phyloP scores from a whole-genome alignment of 1,140 invertebrate genomes.

The Elymnias hypermnestra region DNA sequence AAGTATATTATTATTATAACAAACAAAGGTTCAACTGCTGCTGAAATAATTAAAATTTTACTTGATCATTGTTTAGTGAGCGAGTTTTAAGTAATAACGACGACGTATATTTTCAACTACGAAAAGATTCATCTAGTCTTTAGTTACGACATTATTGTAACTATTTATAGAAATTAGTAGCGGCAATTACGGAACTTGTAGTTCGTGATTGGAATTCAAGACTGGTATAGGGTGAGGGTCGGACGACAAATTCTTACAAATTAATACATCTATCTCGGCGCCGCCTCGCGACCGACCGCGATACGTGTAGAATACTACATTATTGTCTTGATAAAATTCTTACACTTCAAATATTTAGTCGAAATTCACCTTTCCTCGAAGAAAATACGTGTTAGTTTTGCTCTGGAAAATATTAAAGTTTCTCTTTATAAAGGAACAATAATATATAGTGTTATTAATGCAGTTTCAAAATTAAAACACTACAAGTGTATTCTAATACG shows the following conservation, averaged over 20 bases:
- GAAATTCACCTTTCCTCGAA: conserved; percentile 22
- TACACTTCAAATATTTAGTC: conserved; percentile 30
- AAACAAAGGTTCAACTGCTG: too few species aligned
- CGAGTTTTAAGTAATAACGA: too few species aligned
- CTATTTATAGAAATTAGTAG: conserved; percentile 74
- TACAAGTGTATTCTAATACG: too few species aligned
- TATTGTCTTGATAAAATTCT: conserved; percentile 45
- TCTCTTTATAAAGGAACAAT: too few species aligned
- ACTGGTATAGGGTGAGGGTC: conserved; percentile 42
- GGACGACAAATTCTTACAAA: conserved; percentile 74
- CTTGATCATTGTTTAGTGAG: too few species aligned
- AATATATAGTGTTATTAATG: too few species aligned
- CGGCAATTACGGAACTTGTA: conserved; percentile 72
- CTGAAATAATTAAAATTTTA: too few species aligned
- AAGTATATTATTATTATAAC: too few species aligned
- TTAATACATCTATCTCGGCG: conserved; percentile 69
- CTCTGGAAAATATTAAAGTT: too few species aligned
- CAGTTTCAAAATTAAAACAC: too few species aligned
- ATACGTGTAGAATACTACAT: conserved; percentile 69
- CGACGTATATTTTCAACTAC: too few species aligned
- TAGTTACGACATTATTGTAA: conserved; percentile 23
- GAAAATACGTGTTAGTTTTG: too few species aligned
- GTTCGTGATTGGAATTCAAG: conserved; percentile 72
- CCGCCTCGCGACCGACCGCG: conserved; percentile 43
- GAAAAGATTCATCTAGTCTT: conserved; percentile 6